These are phyloP conservation scores for Euschistus heros DNA, from an alignment of 1,140 invertebrate species.

Conservation along the genomic window DNA sequence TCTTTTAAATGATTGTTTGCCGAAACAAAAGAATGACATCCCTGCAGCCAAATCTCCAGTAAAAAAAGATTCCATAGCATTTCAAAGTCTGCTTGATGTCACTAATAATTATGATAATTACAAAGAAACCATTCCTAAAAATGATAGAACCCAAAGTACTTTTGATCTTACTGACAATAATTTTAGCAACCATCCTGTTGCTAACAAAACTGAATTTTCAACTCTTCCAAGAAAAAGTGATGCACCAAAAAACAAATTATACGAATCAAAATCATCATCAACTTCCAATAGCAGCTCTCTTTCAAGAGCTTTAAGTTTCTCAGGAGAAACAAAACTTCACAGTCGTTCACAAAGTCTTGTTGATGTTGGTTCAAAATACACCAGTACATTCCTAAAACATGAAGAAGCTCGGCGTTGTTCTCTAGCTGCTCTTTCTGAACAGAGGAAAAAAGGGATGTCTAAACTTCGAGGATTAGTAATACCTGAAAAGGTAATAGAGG, in stretches of 20 bases:
- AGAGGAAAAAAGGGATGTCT: conserved; percentile 64
- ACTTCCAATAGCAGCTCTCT: background rate
- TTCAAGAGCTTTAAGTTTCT: conserved; percentile 27
- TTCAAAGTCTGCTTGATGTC: conserved; percentile 30
- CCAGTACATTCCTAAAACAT: conserved; percentile 1
- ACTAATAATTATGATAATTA: background rate
- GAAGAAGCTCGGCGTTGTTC: conserved; percentile 40
- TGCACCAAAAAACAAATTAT: conserved; percentile 12
- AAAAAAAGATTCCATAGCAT: conserved; percentile 22
- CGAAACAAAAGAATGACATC: background rate
- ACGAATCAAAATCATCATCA: background rate
- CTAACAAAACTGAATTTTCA: conserved; percentile 35
- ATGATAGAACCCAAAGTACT: conserved; percentile 33
- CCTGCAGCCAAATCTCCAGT: background rate
- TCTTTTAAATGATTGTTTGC: background rate
- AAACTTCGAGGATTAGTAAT: conserved; percentile 77
- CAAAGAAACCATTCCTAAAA: background rate
- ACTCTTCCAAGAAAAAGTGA: conserved; percentile 29
- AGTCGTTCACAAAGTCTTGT: conserved; percentile 32
- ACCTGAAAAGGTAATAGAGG: conserved; percentile 53
- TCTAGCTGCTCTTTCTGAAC: conserved; percentile 58
- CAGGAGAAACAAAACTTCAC: conserved; percentile 27
- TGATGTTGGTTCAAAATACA: conserved; percentile 29
- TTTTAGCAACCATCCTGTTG: conserved; percentile 21
- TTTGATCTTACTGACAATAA: conserved; percentile 32